Percentiles rank a stretch among this genome's conserved stretches.
These are phyloP conservation scores for Catamblyrhynchus diadema DNA, from an alignment of 2,797 vertebrate species.

Conservation along the genomic window DNA sequence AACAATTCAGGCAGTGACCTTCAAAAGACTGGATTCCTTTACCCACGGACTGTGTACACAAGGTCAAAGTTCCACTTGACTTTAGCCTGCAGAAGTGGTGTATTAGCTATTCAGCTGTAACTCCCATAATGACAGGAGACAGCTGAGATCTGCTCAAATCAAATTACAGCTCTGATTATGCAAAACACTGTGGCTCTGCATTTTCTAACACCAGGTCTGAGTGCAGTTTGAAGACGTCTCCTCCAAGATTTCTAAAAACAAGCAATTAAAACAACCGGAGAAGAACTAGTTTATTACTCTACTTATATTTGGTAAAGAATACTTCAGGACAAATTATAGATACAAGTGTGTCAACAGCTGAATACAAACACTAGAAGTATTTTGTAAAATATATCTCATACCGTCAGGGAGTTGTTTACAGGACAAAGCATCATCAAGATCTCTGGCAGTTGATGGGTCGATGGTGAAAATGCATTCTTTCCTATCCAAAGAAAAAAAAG, in stretches of 20 bases:
- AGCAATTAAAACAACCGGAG: slow-evolving; percentile 30
- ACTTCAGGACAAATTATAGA: slow-evolving; percentile 16
- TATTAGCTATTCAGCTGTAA: neutral
- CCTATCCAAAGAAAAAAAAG: slow-evolving; percentile 75
- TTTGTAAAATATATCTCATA: slow-evolving; percentile 68
- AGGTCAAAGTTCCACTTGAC: slow-evolving; percentile 30
- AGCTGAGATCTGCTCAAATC: slow-evolving; percentile 44
- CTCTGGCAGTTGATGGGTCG: slow-evolving; percentile 84
- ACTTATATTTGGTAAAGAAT: slow-evolving; percentile 19
- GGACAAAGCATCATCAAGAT: slow-evolving; percentile 87
- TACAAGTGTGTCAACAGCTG: neutral
- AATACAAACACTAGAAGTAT: slow-evolving; percentile 18
- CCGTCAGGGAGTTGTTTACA: slow-evolving; percentile 85
- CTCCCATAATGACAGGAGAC: slow-evolving; percentile 11
- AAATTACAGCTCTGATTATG: slow-evolving; percentile 40
- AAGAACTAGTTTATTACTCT: neutral
- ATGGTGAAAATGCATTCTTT: slow-evolving; percentile 90
- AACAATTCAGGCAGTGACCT: slow-evolving; percentile 35
- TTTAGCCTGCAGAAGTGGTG: neutral
- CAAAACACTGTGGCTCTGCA: neutral
- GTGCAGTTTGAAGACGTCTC: neutral
- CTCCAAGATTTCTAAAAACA: slow-evolving; percentile 5
- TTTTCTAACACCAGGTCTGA: slow-evolving; percentile 15
- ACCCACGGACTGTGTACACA: neutral
- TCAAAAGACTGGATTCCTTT: slow-evolving; percentile 18